Conservation (phyloP, 2,888 invertebrate genomes). For the Tetropium fuscum region DNA sequence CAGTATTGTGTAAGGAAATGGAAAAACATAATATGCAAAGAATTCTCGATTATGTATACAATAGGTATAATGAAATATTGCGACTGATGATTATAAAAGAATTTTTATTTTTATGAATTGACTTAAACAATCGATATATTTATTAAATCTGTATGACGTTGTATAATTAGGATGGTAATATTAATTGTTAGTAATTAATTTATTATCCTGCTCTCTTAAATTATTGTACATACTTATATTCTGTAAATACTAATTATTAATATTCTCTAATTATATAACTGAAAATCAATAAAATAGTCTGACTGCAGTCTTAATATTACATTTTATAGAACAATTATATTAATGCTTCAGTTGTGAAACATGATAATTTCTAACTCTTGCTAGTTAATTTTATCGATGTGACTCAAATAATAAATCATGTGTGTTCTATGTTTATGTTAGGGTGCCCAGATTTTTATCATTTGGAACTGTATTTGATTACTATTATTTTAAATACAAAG, state of each 20-base stretch:
- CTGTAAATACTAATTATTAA: background rate
- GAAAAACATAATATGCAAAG: background rate
- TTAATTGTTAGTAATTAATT: slow-evolving; percentile 11
- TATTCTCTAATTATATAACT: slow-evolving; percentile 14
- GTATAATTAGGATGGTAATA: background rate
- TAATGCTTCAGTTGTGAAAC: background rate
- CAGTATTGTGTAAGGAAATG: slow-evolving; percentile 25
- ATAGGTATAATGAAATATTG: slow-evolving; percentile 13
- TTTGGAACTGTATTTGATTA: no score
- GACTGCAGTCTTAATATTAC: background rate
- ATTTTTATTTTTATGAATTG: slow-evolving; percentile 22
- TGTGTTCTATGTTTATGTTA: no score
- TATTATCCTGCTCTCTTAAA: slow-evolving; percentile 21
- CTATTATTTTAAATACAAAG: no score
- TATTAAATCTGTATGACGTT: slow-evolving; percentile 5
- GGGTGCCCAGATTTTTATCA: no score
- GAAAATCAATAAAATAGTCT: background rate
- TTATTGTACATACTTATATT: slow-evolving; percentile 5
- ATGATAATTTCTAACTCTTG: background rate
- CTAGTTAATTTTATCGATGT: slow-evolving; percentile 7
- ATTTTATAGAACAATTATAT: slow-evolving; percentile 1
- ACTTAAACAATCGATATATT: slow-evolving; percentile 16
- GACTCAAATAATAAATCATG: slow-evolving; percentile 17
- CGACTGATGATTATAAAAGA: slow-evolving; percentile 33
- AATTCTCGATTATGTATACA: slow-evolving; percentile 28